Conservation (phyloP, 2,113 vertebrate species). For the Gyps fulvus region DNA sequence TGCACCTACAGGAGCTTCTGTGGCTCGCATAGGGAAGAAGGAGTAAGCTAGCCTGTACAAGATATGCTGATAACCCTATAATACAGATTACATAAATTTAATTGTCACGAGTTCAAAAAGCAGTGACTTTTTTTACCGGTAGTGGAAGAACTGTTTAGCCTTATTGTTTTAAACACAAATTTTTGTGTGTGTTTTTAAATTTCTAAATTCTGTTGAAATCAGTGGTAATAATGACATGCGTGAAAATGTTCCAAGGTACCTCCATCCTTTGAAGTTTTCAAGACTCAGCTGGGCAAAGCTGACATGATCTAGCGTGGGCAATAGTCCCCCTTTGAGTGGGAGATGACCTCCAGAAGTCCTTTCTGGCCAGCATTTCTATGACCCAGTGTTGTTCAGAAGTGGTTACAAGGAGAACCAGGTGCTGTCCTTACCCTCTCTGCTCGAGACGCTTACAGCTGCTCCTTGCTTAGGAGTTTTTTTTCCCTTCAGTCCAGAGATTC, state of each 20-base stretch:
- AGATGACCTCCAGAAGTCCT: not conserved
- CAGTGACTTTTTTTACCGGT: not conserved
- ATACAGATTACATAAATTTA: not conserved
- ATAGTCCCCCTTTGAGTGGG: not conserved
- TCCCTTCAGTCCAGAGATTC: not conserved
- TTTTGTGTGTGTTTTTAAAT: not conserved
- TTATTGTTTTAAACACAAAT: not conserved
- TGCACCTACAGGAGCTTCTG: not conserved
- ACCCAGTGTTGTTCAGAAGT: not conserved
- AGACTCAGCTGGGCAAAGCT: not conserved
- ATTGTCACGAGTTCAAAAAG: not conserved
- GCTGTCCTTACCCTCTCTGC: not conserved
- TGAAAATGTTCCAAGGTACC: not conserved
- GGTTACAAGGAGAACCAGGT: not conserved
- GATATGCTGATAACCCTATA: not conserved
- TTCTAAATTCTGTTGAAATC: not conserved
- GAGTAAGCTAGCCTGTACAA: not conserved
- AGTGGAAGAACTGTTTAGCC: not conserved
- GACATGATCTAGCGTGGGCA: not conserved
- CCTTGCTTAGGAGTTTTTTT: not conserved
- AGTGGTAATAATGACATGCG: not conserved
- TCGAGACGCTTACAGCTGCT: not conserved
- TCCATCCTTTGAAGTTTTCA: not conserved
- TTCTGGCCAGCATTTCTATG: not conserved
- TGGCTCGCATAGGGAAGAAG: not conserved